These are phyloP conservation scores for Tiphia femorata DNA, from an alignment of 2,888 invertebrate species.

Conservation along the genomic window DNA sequence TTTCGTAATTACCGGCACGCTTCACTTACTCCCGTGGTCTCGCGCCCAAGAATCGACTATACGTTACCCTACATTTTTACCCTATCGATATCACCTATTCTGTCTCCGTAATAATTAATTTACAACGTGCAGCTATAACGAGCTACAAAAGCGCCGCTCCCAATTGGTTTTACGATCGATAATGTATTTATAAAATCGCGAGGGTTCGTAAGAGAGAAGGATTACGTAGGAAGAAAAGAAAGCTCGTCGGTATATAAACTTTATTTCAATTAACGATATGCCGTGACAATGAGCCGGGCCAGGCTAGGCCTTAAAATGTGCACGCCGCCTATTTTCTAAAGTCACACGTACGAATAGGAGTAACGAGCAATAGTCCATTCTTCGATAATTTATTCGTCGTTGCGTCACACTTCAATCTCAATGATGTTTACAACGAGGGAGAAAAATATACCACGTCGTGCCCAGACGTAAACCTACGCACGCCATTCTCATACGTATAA, in stretches of 20 bases:
- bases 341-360: neutral
- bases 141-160: too few relatives aligned
- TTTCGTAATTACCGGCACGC: too few relatives aligned
- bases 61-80: too few relatives aligned
- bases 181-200: too few relatives aligned
- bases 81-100: too few relatives aligned
- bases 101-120: too few relatives aligned
- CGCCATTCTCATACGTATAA: too few relatives aligned
- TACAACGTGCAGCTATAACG: too few relatives aligned
- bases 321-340: neutral
- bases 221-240: neutral
- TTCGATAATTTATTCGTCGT: neutral
- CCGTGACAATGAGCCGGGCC: conserved; percentile 16
- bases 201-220: neutral
- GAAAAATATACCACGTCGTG: conserved; percentile 2
- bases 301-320: conserved; percentile 13
- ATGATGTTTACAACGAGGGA: neutral
- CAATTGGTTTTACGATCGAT: too few relatives aligned
- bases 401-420: neutral
- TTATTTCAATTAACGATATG: conserved; percentile 20
- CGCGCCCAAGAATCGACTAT: too few relatives aligned
- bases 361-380: neutral
- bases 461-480: too few relatives aligned
- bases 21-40: too few relatives aligned
- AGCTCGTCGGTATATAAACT: conserved; percentile 19